These are phyloP conservation scores for Drosophila chauvacae DNA, from an alignment of 1,140 invertebrate species.

Conservation along the genomic window DNA sequence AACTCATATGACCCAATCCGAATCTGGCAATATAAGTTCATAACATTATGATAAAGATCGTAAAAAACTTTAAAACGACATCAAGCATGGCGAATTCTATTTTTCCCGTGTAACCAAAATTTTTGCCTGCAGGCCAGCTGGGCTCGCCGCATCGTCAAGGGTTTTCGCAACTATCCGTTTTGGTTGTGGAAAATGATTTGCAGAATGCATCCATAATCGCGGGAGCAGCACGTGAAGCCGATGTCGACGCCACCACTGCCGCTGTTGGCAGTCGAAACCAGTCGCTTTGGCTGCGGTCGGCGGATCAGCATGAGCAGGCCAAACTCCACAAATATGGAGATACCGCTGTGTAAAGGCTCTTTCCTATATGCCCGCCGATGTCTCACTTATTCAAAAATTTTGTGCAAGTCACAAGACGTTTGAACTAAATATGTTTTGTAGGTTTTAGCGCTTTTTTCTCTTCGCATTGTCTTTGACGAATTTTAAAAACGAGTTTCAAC, in stretches of 20 bases:
- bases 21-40: neutral
- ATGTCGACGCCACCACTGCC: neutral
- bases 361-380: slow-evolving; percentile 29
- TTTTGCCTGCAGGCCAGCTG: slow-evolving; percentile 43
- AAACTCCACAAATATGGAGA: slow-evolving; percentile 26
- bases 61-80: neutral
- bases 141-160: slow-evolving; percentile 51
- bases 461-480: slow-evolving; percentile 54
- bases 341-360: slow-evolving; percentile 21
- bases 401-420: slow-evolving; percentile 70
- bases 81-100: neutral
- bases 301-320: slow-evolving; percentile 30
- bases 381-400: slow-evolving; percentile 66
- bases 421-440: slow-evolving; percentile 70
- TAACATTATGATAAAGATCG: slow-evolving; percentile 7
- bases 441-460: slow-evolving; percentile 44
- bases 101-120: slow-evolving; percentile 24
- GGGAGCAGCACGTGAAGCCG: slow-evolving; percentile 35
- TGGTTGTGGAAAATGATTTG: slow-evolving; percentile 75
- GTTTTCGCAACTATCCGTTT: slow-evolving; percentile 61
- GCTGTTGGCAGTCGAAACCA: slow-evolving; percentile 40
- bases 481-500: slow-evolving; percentile 55
- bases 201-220: slow-evolving; percentile 62
- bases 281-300: slow-evolving; percentile 49
- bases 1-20: neutral